phyloP scores from a whole-genome alignment of 2,113 vertebrate species.

The Etheostoma spectabile region DNA sequence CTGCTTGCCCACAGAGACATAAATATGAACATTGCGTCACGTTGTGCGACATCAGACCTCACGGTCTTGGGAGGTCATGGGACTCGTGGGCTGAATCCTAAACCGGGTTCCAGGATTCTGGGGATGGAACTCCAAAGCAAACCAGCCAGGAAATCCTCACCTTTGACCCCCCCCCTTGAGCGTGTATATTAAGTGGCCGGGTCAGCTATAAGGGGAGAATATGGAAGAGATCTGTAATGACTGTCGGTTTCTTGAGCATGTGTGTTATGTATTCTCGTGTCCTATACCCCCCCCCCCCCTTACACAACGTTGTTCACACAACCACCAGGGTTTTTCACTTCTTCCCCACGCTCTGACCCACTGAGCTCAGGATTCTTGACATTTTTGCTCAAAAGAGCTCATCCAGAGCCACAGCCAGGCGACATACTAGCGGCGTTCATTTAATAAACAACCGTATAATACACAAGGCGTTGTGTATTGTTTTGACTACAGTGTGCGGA shows the following conservation, averaged over 20 bases:
- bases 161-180: constrained; percentile 50
- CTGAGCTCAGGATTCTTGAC: constrained; percentile 25
- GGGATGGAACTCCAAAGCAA: constrained; percentile 1
- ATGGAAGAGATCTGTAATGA: constrained; percentile 1
- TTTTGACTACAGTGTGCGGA: too few relatives aligned
- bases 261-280: not conserved
- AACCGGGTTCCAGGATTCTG: constrained; percentile 11
- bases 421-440: too few relatives aligned
- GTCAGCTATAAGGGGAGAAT: not conserved
- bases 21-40: constrained; percentile 49
- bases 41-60: constrained; percentile 17
- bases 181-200: constrained; percentile 20
- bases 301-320: not conserved
- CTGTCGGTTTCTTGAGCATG: constrained; percentile 49
- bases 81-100: constrained; percentile 43
- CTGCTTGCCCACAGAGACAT: constrained; percentile 48
- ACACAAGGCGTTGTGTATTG: too few relatives aligned
- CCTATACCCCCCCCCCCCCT: not conserved
- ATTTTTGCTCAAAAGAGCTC: constrained; percentile 27
- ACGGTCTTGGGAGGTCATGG: constrained; percentile 27
- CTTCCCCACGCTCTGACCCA: not conserved
- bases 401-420: too few relatives aligned
- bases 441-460: too few relatives aligned
- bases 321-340: not conserved
- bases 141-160: constrained; percentile 23